These are phyloP conservation scores for Noctua janthe DNA, from an alignment of 2,888 invertebrate genomes.

Conservation along the genomic window DNA sequence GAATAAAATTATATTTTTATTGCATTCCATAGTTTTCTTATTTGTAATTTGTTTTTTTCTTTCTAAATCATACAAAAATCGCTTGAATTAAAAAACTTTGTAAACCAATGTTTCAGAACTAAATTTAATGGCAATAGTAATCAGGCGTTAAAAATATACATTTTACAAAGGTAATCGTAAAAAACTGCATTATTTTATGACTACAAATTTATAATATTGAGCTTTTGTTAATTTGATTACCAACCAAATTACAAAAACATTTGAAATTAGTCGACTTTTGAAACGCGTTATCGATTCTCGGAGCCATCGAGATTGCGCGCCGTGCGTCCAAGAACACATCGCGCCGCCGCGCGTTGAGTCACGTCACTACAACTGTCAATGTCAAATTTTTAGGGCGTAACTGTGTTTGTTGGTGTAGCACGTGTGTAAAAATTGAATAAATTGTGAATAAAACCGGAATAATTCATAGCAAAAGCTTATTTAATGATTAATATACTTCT, in stretches of 20 bases:
- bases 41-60: not conserved
- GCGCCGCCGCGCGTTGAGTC: not conserved
- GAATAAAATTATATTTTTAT: conserved; percentile 44
- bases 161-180: not conserved
- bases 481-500: conserved; percentile 25
- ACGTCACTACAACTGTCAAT: conserved; percentile 47
- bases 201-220: too few relatives aligned
- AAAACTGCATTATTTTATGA: not conserved
- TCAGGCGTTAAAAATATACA: not conserved
- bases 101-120: not conserved
- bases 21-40: not conserved
- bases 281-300: not conserved
- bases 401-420: conserved; percentile 18
- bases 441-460: not conserved
- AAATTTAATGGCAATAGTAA: not conserved
- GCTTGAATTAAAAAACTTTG: not conserved
- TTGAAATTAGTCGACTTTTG: conserved; percentile 32
- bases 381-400: conserved; percentile 34
- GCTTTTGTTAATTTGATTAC: too few relatives aligned
- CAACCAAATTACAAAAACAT: not conserved
- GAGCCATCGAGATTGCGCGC: conserved; percentile 1
- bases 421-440: conserved; percentile 28
- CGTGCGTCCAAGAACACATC: not conserved
- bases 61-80: not conserved
- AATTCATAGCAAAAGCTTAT: not conserved